Base-by-base conservation (phyloP, 2,888 invertebrate genomes). In the Loripinus fragilis region DNA sequence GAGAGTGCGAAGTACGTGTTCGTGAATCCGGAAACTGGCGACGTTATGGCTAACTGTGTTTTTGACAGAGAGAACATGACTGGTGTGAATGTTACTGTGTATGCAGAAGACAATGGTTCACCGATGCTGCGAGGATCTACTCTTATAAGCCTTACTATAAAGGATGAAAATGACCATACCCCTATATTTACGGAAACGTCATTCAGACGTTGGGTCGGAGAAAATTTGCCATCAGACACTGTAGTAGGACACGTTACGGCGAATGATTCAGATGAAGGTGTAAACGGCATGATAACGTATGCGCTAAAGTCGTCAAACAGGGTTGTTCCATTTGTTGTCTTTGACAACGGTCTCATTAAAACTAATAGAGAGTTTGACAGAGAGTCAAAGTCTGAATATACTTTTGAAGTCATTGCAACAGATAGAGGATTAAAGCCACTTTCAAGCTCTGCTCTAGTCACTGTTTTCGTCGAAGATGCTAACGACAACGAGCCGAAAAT, bases 131-230 rank as follows among this genome's bases (percentile, higher is more conserved):
- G 97, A 96, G n/a, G 97, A 96, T 2, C 95, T 0, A 87, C 91
- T 0, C 77, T 86, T 7, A 83, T 93, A 28, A 82, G 96, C 94
- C 97, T 99, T 74, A 97, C 97, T 92, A 98, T 99, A 0, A 94
- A 97, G 71, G 99, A 99, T 93, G 96, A 97, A 85, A 99, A 99
- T 93, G 99, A 99, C 94, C 98, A 99, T 91, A 95, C 96, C 25
- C 99, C 99, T 0, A 95, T 96, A 3, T 99, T 99, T 93, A 99
- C 99, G 94, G 96, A 97, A 94, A 96, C 96, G 77, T 96, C 97
- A 87, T 99, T 99, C 93, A 97, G 97, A 89, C 96, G 98, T 0
- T 96, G 96, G 28, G 96, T 99, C 0, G 94, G 97, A 30, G 99
- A 99, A 93, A 97, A 97, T 2, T 97, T 97, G 0, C 96, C 97